Percentiles rank a stretch among this genome's conserved stretches.
These are phyloP conservation scores for Teleiodes luculella DNA, from an alignment of 2,888 invertebrate genomes.

Conservation along the genomic window DNA sequence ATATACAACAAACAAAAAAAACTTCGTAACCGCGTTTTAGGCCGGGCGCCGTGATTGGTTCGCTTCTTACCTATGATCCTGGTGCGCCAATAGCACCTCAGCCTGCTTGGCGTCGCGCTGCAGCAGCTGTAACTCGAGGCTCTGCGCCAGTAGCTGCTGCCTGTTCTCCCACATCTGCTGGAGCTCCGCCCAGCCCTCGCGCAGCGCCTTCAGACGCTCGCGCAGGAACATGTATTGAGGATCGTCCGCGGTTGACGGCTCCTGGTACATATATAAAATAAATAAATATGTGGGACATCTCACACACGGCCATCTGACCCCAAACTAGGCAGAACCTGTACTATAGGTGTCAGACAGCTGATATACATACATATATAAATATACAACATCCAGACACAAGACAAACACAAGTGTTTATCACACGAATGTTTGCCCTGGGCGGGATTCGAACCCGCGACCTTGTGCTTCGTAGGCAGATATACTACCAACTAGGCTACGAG, in stretches of 20 bases:
- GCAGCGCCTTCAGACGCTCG: slow-evolving; percentile 97
- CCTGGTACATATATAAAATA: slow-evolving; percentile 53
- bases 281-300: neutral
- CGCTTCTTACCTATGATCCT: slow-evolving; percentile 89
- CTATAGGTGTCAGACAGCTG: too few species aligned
- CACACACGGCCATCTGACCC: too few species aligned
- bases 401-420: too few species aligned
- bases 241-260: slow-evolving; percentile 93
- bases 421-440: too few species aligned
- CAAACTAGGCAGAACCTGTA: too few species aligned
- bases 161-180: slow-evolving; percentile 99
- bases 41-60: too few species aligned
- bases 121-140: slow-evolving; percentile 95
- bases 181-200: slow-evolving; percentile 99
- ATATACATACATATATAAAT: too few species aligned
- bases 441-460: too few species aligned
- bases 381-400: too few species aligned
- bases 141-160: slow-evolving; percentile 95
- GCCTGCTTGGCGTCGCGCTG: slow-evolving; percentile 98
- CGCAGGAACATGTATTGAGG: slow-evolving; percentile 99
- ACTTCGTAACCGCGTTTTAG: too few species aligned
- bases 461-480: too few species aligned
- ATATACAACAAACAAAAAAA: neutral
- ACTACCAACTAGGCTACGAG: too few species aligned
- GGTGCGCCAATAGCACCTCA: slow-evolving; percentile 97